phyloP scores from a whole-genome alignment of 2,888 invertebrate species.

The Drosophila neotestacea region DNA sequence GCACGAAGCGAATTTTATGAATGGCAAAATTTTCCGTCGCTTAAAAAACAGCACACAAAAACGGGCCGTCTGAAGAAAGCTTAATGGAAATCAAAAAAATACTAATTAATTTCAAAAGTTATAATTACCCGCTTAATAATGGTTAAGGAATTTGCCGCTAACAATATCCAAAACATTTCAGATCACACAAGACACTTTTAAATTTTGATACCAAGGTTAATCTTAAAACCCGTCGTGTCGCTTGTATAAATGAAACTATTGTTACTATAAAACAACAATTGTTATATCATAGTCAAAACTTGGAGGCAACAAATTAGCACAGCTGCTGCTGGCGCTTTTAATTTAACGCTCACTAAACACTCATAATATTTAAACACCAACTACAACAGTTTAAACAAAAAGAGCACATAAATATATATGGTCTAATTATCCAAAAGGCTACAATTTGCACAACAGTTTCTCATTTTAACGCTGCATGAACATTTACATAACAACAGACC shows the following conservation, averaged over 20 bases:
- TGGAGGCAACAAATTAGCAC: slow-evolving; percentile 52
- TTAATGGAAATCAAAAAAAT: not conserved
- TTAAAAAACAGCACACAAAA: no score
- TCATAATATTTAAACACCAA: slow-evolving; percentile 40
- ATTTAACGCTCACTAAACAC: slow-evolving; percentile 54
- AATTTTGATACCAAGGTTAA: not conserved
- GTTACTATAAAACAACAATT: not conserved
- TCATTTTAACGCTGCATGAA: slow-evolving; percentile 27
- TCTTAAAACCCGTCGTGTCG: not conserved
- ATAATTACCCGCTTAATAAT: no score
- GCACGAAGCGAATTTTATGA: no score
- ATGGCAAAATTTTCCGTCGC: no score
- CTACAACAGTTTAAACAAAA: slow-evolving; percentile 22
- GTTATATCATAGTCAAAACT: not conserved
- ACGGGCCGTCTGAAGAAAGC: no score
- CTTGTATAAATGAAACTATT: not conserved
- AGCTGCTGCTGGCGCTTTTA: slow-evolving; percentile 54
- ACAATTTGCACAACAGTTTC: slow-evolving; percentile 36
- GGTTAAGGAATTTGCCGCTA: not conserved
- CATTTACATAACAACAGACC: slow-evolving; percentile 15
- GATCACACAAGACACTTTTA: not conserved
- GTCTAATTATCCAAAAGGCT: not conserved
- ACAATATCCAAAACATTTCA: not conserved
- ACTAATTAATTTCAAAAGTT: not conserved
- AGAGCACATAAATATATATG: not conserved